Evolutionary conservation across 2,113 vertebrate species (phyloP).

Genomic region (Pterophyllum scalare): DNA sequence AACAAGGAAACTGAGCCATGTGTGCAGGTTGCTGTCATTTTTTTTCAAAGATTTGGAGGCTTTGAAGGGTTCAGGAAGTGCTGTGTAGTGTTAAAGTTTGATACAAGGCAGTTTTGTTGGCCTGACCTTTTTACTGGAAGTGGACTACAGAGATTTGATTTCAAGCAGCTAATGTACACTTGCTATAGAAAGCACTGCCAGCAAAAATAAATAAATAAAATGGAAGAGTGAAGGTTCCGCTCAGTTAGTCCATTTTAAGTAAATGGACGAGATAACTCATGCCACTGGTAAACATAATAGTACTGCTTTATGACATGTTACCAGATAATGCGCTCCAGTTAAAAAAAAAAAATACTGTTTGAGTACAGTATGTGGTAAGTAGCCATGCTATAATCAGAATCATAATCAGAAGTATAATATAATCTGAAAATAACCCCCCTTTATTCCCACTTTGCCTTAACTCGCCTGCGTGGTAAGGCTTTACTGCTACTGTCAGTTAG

Average conservation of each 20-base stretch:
- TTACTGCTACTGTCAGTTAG: background rate
- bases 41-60: background rate
- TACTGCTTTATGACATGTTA: background rate
- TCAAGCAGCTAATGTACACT: background rate
- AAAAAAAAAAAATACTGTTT: background rate
- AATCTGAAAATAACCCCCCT: background rate
- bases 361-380: background rate
- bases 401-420: background rate
- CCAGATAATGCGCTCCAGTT: background rate
- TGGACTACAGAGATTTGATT: constrained; percentile 15
- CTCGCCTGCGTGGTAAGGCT: background rate
- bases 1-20: constrained; percentile 6
- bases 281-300: background rate
- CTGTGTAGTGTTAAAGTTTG: background rate
- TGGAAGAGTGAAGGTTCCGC: background rate
- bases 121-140: constrained; percentile 7
- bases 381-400: no score
- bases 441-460: background rate
- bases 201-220: background rate
- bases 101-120: background rate
- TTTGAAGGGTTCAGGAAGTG: constrained; percentile 1
- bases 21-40: background rate
- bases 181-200: no score
- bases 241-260: background rate
- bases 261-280: background rate